Conservation (phyloP, 2,797 vertebrate species). For the Alauda arvensis region DNA sequence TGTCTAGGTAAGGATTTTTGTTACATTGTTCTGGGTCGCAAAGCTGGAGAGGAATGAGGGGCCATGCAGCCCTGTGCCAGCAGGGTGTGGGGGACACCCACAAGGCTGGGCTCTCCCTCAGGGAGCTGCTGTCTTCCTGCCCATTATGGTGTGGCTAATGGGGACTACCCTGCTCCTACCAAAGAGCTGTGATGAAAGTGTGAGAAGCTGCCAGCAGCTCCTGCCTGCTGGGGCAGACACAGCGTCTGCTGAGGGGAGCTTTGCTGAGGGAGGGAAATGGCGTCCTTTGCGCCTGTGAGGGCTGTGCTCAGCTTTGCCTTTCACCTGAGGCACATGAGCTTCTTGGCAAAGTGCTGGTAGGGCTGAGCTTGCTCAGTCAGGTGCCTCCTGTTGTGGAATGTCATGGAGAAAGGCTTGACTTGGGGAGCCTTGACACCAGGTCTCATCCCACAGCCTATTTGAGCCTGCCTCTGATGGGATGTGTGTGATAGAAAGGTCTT, state of each 20-base stretch:
- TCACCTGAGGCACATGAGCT: rapidly evolving
- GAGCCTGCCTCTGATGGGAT: rapidly evolving
- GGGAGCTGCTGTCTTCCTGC: neutral
- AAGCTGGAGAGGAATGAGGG: neutral
- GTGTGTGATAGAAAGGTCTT: rapidly evolving
- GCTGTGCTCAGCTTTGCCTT: neutral
- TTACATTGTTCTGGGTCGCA: neutral
- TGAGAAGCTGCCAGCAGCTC: neutral
- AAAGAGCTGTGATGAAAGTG: no score
- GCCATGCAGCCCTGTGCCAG: rapidly evolving
- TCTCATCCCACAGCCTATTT: rapidly evolving
- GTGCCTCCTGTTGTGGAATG: rapidly evolving
- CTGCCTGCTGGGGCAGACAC: rapidly evolving
- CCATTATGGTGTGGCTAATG: rapidly evolving
- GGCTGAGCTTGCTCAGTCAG: neutral
- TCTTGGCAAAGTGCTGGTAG: neutral
- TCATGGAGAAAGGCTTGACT: neutral
- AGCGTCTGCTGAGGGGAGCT: rapidly evolving
- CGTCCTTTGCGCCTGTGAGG: rapidly evolving
- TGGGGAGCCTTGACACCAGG: rapidly evolving
- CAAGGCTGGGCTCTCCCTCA: neutral
- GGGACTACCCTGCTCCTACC: neutral
- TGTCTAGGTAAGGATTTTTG: slow-evolving; percentile 10
- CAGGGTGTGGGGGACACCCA: no score
- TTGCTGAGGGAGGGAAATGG: rapidly evolving